These are phyloP conservation scores for Pseudanteris insignis DNA, from an alignment of 2,888 invertebrate species.

Conservation along the genomic window DNA sequence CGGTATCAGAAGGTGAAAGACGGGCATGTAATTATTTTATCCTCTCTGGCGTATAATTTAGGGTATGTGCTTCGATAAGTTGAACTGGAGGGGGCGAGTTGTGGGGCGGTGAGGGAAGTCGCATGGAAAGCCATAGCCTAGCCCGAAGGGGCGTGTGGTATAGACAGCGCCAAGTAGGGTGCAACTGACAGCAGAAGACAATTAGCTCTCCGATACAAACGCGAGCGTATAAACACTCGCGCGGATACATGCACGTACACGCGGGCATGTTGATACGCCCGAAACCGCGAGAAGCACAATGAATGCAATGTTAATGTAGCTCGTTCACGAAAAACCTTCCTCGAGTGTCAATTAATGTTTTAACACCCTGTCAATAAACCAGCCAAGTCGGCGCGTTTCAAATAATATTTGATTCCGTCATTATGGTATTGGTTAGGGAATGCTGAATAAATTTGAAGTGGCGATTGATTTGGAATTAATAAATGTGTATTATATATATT, in stretches of 20 bases:
- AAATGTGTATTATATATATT: too few relatives aligned
- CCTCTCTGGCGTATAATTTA: slow-evolving; percentile 65
- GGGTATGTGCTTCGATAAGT: slow-evolving; percentile 53
- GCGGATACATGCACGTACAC: slow-evolving; percentile 48
- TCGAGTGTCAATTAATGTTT: slow-evolving; percentile 10
- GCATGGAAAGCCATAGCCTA: slow-evolving; percentile 48
- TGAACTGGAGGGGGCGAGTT: slow-evolving; percentile 49
- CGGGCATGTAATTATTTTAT: slow-evolving; percentile 65
- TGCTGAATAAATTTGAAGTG: too few relatives aligned
- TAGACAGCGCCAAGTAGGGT: slow-evolving; percentile 65
- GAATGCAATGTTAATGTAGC: slow-evolving; percentile 12
- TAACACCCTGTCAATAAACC: too few relatives aligned
- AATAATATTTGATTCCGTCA: too few relatives aligned
- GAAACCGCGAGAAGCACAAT: slow-evolving; percentile 1
- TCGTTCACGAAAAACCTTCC: slow-evolving; percentile 8
- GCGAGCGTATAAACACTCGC: not conserved
- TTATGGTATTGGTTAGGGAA: too few relatives aligned
- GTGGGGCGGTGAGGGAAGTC: too few relatives aligned
- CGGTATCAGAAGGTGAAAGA: slow-evolving; percentile 54
- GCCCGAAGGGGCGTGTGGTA: slow-evolving; percentile 63
- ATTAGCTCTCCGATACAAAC: slow-evolving; percentile 65
- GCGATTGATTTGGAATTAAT: too few relatives aligned
- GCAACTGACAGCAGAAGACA: slow-evolving; percentile 67
- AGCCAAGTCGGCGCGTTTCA: too few relatives aligned
- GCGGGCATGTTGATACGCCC: slow-evolving; percentile 7